Evolutionary conservation across 1,140 invertebrate species (phyloP).

Genomic region (Arion vulgaris): DNA sequence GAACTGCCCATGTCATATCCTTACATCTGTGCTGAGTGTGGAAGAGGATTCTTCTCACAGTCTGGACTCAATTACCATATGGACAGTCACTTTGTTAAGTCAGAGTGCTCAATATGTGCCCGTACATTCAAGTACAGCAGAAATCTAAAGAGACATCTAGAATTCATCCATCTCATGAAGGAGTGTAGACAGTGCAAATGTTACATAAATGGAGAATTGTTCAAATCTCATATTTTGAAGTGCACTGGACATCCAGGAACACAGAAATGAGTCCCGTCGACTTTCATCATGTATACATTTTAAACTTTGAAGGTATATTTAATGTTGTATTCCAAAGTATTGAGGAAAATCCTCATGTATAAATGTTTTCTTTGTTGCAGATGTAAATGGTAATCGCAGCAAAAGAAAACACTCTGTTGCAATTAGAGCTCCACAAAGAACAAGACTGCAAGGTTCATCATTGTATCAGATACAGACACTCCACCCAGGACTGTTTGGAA

Average conservation of each 20-base stretch:
- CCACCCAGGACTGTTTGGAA: not conserved
- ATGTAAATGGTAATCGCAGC: not conserved
- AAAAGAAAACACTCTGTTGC: not conserved
- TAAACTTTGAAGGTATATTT: not conserved
- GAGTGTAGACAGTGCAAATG: slow-evolving; percentile 25
- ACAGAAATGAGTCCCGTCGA: not conserved
- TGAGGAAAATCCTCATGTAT: not conserved
- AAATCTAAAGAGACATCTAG: slow-evolving; percentile 25
- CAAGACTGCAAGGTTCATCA: not conserved
- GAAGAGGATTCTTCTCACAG: slow-evolving; percentile 33
- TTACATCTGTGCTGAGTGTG: slow-evolving; percentile 22
- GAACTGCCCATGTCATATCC: slow-evolving; percentile 12
- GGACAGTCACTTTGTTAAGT: slow-evolving; percentile 23
- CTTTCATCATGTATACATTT: too few relatives aligned
- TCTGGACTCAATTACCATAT: slow-evolving; percentile 23
- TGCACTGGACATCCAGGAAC: not conserved
- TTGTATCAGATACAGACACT: not conserved
- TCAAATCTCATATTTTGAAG: not conserved
- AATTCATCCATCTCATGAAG: slow-evolving; percentile 18
- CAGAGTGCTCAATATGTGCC: slow-evolving; percentile 5
- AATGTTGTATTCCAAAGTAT: not conserved
- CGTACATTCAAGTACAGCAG: slow-evolving; percentile 19
- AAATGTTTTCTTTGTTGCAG: slow-evolving; percentile 27
- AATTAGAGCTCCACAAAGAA: not conserved
- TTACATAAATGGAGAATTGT: not conserved